Evolutionary conservation across 1,140 invertebrate species (phyloP).

Genomic region (Ostrea edulis): DNA sequence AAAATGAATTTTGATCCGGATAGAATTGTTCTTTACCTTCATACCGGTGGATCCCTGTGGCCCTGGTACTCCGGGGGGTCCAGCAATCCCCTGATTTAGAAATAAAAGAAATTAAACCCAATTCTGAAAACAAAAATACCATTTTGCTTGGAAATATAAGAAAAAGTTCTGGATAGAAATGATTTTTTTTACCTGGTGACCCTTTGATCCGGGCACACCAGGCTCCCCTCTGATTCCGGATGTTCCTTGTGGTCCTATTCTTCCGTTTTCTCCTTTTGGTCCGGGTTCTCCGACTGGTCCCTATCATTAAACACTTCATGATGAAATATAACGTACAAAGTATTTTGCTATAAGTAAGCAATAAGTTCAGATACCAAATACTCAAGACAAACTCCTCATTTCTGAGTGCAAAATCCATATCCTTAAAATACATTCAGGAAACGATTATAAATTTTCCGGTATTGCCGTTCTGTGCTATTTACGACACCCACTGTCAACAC

Average conservation of each 20-base stretch:
- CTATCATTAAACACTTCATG: slow-evolving; percentile 68
- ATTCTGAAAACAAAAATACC: not conserved
- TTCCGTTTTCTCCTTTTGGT: slow-evolving; percentile 66
- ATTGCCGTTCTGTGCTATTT: too few relatives aligned
- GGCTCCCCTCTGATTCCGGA: slow-evolving; percentile 86
- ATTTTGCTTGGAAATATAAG: not conserved
- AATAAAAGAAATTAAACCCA: not conserved
- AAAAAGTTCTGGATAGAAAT: not conserved
- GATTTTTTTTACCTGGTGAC: slow-evolving; percentile 65
- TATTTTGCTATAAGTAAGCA: too few relatives aligned
- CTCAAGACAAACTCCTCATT: too few relatives aligned
- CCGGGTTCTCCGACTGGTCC: slow-evolving; percentile 83
- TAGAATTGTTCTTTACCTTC: slow-evolving; percentile 49
- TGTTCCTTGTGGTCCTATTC: slow-evolving; percentile 74
- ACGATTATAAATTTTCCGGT: too few relatives aligned
- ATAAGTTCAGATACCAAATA: too few relatives aligned
- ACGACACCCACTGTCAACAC: too few relatives aligned
- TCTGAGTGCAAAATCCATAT: too few relatives aligned
- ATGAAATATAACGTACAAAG: too few relatives aligned
- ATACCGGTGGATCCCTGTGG: slow-evolving; percentile 66
- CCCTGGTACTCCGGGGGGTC: slow-evolving; percentile 31
- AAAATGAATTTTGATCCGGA: too few relatives aligned
- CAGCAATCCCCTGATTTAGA: slow-evolving; percentile 81
- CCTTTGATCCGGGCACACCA: slow-evolving; percentile 80
- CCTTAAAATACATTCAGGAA: too few relatives aligned